Conservation (phyloP, 2,888 invertebrate genomes). For the Mimachlamys varia region DNA sequence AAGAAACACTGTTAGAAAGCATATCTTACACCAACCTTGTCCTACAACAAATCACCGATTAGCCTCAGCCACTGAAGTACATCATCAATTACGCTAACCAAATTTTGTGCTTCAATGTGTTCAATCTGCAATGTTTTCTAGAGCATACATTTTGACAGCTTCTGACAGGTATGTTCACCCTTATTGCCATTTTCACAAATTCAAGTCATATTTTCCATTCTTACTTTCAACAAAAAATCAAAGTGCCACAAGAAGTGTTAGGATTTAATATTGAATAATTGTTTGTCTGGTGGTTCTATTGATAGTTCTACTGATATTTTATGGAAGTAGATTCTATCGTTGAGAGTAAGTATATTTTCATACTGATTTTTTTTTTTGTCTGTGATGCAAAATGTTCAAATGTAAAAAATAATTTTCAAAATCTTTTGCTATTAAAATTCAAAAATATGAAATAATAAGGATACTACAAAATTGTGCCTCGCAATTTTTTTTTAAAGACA, state of each 20-base stretch:
- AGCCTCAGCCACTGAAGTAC: background rate
- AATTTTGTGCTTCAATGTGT: background rate
- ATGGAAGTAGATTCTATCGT: background rate
- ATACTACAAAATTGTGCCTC: background rate
- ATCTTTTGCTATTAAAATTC: background rate
- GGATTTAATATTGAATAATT: background rate
- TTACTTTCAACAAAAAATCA: background rate
- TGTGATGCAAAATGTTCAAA: background rate
- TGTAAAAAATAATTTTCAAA: background rate
- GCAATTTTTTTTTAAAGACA: no score
- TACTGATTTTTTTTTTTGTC: background rate
- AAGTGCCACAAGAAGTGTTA: background rate
- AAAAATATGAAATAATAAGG: background rate
- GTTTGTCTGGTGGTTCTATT: no score
- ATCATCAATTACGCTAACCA: background rate
- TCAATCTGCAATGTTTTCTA: background rate
- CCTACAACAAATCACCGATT: background rate
- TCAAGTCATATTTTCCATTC: background rate
- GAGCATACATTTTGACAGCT: background rate
- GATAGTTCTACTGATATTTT: no score
- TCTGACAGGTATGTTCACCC: background rate
- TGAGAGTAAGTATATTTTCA: background rate
- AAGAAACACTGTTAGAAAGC: conserved; percentile 45
- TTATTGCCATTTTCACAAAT: background rate
- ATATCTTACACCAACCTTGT: background rate